Percentiles rank a stretch among this genome's conserved stretches.
Conservation (phyloP, 2,113 vertebrate genomes). For the Neoarius graeffei region DNA sequence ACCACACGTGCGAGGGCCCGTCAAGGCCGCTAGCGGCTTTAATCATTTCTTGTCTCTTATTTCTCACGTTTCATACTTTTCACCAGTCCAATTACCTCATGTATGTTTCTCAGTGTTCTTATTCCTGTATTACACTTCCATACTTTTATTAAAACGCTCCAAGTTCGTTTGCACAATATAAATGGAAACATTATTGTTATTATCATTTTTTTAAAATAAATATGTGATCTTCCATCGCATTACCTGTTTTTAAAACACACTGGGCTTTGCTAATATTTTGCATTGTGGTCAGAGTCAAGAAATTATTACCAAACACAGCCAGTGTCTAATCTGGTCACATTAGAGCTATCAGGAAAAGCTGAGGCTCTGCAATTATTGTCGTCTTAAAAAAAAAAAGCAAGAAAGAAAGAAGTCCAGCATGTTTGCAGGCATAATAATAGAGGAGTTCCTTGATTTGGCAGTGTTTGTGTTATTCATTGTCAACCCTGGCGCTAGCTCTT, state of each 20-base stretch:
- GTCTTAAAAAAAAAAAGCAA: neutral
- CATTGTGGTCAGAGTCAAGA: neutral
- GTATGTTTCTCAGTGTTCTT: neutral
- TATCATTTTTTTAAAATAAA: no score
- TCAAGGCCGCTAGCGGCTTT: no score
- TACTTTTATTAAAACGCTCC: neutral
- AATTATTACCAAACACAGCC: neutral
- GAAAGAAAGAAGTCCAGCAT: conserved; percentile 1
- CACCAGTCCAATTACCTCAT: no score
- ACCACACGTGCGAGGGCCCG: no score
- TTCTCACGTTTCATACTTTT: no score
- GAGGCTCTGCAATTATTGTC: conserved; percentile 5
- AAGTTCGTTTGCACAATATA: neutral
- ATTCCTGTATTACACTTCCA: neutral
- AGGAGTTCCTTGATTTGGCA: conserved; percentile 28
- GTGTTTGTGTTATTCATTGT: conserved; percentile 36
- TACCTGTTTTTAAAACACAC: neutral
- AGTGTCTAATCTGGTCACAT: neutral
- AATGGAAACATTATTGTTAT: no score
- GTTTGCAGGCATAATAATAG: conserved; percentile 34
- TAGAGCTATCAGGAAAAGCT: neutral
- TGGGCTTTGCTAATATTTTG: neutral
- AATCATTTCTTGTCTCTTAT: no score
- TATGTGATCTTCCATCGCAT: neutral
- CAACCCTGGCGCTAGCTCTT: conserved; percentile 16